Percentiles rank a stretch among this genome's conserved stretches.
Evolutionary conservation across 2,113 vertebrate genomes (phyloP).

Genomic region (Carlito syrichta): DNA sequence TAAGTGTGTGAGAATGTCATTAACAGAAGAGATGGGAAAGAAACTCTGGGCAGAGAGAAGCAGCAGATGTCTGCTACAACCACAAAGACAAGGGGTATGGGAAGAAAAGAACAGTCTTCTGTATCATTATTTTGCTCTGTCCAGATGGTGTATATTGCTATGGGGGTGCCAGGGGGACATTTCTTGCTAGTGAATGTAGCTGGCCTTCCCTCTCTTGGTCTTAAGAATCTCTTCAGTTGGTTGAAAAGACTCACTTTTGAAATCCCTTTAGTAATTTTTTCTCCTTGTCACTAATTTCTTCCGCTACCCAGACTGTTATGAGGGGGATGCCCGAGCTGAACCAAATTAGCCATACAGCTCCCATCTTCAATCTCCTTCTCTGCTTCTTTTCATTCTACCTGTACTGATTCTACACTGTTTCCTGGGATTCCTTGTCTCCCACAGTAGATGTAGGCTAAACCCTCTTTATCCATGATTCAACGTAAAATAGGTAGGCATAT

Average conservation of each 20-base stretch:
- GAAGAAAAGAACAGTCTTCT: background rate
- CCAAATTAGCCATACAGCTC: background rate
- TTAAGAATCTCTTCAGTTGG: background rate
- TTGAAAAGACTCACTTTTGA: constrained; percentile 1
- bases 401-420: background rate
- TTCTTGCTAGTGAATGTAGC: background rate
- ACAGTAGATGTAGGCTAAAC: background rate
- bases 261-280: background rate
- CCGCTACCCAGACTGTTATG: background rate
- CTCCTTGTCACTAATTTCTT: background rate
- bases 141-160: background rate
- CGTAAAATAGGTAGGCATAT: background rate
- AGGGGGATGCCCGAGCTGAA: background rate
- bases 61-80: background rate
- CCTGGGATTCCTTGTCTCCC: background rate
- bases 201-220: background rate
- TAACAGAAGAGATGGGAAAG: background rate
- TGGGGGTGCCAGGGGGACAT: background rate
- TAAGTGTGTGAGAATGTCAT: background rate
- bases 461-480: background rate
- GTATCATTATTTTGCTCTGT: background rate
- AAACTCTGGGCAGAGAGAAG: background rate
- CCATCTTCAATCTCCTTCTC: background rate
- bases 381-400: background rate
- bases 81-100: background rate